Conservation (phyloP, 2,113 vertebrate genomes). For the Camarhynchus parvulus region DNA sequence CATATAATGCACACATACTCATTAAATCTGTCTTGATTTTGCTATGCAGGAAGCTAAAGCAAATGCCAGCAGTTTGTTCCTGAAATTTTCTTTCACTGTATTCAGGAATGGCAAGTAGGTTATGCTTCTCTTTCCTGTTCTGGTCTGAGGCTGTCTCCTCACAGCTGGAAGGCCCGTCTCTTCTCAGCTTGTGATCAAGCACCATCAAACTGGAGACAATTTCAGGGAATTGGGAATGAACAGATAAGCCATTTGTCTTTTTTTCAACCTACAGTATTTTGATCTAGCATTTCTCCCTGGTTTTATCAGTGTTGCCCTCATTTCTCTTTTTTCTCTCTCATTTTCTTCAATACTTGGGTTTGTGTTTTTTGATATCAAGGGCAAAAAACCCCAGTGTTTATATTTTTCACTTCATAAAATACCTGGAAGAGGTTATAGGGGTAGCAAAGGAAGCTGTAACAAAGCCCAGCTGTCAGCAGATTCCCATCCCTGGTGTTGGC, state of each 20-base stretch:
- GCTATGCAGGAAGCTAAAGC: neutral
- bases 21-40: neutral
- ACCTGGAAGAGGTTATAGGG: neutral
- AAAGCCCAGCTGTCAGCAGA: neutral
- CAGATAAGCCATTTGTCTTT: neutral
- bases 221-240: neutral
- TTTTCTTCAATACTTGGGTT: neutral
- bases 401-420: neutral
- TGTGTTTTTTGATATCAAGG: neutral
- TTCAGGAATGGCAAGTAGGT: neutral
- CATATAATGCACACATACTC: neutral
- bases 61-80: neutral
- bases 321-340: neutral
- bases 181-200: conserved; percentile 6
- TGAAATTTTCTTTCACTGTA: neutral
- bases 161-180: conserved; percentile 7
- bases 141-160: neutral
- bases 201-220: neutral
- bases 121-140: neutral
- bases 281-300: neutral
- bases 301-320: neutral
- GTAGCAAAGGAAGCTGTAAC: neutral
- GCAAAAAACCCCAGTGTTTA: rapidly evolving
- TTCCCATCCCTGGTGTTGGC: neutral
- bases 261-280: neutral